phyloP scores from a whole-genome alignment of 1,140 invertebrate genomes.

The Plectus sambesii region DNA sequence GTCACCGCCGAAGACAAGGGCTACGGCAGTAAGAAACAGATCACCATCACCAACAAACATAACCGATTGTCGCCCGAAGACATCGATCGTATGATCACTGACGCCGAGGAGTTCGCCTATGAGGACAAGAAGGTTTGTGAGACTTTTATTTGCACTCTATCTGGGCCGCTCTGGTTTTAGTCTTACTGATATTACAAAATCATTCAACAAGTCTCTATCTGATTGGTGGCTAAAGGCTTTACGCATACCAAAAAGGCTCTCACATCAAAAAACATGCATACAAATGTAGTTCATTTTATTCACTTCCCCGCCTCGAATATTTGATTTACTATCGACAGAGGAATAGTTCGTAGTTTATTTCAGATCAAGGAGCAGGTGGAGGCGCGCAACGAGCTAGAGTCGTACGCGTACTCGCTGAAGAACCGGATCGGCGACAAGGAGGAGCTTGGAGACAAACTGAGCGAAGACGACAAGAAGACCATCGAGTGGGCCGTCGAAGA shows the following conservation, averaged over 20 bases:
- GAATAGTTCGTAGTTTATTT: too few species aligned
- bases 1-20: conserved; percentile 96
- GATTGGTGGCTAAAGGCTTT: too few species aligned
- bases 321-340: too few species aligned
- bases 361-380: conserved; percentile 95
- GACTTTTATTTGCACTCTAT: too few species aligned
- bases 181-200: too few species aligned
- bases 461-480: conserved; percentile 80
- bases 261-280: too few species aligned
- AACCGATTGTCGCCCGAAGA: conserved; percentile 91
- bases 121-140: conserved; percentile 95
- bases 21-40: conserved; percentile 93
- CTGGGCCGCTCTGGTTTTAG: too few species aligned
- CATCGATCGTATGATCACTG: conserved; percentile 95
- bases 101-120: conserved; percentile 94
- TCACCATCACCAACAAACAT: conserved; percentile 96
- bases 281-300: too few species aligned
- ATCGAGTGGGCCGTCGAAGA: conserved; percentile 88
- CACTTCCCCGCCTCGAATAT: too few species aligned
- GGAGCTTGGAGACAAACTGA: conserved; percentile 83
- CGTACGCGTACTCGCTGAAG: conserved; percentile 93
- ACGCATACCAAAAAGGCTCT: too few species aligned
- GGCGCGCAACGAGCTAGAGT: conserved; percentile 79
- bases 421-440: conserved; percentile 97
- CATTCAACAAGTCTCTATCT: too few species aligned